Conservation (phyloP, 2,113 vertebrate species). For the Sinocyclocheilus anophthalmus region DNA sequence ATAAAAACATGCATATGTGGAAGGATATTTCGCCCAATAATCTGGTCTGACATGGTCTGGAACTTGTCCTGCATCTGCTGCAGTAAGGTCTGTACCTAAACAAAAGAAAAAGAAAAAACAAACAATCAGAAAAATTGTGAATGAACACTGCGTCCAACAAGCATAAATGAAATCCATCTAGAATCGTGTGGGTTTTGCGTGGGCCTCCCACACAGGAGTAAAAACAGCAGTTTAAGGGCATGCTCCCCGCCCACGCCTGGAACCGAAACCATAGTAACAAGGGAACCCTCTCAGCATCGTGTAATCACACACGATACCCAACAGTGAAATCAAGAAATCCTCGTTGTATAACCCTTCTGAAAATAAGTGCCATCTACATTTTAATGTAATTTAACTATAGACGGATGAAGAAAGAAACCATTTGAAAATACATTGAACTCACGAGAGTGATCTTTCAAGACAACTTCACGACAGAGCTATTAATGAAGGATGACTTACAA, state of each 20-base stretch:
- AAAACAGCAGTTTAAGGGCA: conserved; percentile 38
- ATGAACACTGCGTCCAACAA: background rate
- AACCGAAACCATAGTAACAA: conserved; percentile 47
- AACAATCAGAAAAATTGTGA: background rate
- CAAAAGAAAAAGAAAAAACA: conserved; percentile 15
- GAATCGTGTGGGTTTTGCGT: conserved; percentile 36
- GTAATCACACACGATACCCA: conserved; percentile 19
- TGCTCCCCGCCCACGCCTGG: conserved; percentile 34
- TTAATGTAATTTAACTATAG: background rate
- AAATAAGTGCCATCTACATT: background rate
- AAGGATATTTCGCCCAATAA: conserved; percentile 98
- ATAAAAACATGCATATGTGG: background rate
- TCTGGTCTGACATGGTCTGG: conserved; percentile 99
- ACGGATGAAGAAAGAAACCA: background rate
- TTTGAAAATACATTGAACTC: background rate
- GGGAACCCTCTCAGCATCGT: conserved; percentile 15
- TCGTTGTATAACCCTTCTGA: too few species aligned
- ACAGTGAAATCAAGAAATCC: background rate
- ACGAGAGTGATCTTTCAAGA: background rate
- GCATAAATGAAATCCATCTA: background rate
- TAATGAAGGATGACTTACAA: background rate
- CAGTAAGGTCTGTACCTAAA: conserved; percentile 87
- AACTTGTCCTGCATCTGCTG: conserved; percentile 82
- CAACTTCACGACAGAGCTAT: background rate
- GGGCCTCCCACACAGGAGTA: conserved; percentile 25